Percentiles rank a stretch among this genome's conserved stretches.
Conservation (phyloP, 2,888 invertebrate species). For the Stegophylla sp. region DNA sequence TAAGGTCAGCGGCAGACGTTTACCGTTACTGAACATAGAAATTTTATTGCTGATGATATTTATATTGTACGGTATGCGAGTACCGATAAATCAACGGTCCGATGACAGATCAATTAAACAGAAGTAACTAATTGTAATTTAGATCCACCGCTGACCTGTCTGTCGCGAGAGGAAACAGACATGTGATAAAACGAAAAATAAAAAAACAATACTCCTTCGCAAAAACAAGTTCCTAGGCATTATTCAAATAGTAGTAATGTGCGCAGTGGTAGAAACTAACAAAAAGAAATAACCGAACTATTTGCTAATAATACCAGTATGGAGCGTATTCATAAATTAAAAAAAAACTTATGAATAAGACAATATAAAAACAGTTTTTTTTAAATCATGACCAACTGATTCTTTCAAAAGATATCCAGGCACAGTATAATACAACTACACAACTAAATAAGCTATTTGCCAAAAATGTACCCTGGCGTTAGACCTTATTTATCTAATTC, state of each 20-base stretch:
- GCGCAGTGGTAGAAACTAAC: background rate
- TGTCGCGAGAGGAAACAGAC: slow-evolving; percentile 11
- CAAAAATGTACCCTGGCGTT: too few species aligned
- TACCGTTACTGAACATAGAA: slow-evolving; percentile 31
- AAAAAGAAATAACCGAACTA: slow-evolving; percentile 18
- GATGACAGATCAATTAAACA: slow-evolving; percentile 57
- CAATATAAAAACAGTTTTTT: background rate
- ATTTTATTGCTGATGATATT: slow-evolving; percentile 35
- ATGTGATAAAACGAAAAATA: slow-evolving; percentile 15
- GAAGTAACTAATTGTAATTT: slow-evolving; percentile 54
- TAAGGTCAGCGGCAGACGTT: slow-evolving; percentile 21
- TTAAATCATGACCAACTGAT: background rate
- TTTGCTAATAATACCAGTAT: background rate
- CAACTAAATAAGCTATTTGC: too few species aligned
- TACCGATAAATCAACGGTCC: slow-evolving; percentile 40
- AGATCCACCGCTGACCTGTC: slow-evolving; percentile 49
- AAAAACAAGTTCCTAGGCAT: slow-evolving; percentile 34
- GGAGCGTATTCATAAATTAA: slow-evolving; percentile 7
- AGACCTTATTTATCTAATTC: too few species aligned
- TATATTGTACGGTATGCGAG: background rate
- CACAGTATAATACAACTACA: too few species aligned
- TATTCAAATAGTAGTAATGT: background rate
- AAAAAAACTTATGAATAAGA: background rate
- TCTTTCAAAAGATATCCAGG: background rate
- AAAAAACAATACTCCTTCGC: slow-evolving; percentile 37